Evolutionary conservation across 2,797 vertebrate species (phyloP).

Genomic region (Enteromius trimaculatus): DNA sequence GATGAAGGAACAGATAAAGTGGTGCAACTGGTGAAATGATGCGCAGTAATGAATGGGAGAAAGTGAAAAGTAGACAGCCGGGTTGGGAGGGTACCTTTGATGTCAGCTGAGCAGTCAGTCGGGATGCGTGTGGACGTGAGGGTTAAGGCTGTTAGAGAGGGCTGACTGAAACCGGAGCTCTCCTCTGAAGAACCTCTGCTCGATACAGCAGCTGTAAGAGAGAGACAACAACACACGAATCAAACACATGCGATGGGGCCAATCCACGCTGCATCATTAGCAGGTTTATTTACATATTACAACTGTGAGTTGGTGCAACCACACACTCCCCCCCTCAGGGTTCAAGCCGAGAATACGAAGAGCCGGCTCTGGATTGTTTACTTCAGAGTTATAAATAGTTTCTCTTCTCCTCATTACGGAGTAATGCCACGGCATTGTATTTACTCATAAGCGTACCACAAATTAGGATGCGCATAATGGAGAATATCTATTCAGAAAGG

Average conservation of each 20-base stretch:
- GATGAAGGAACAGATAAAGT: background rate
- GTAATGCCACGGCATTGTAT: slow-evolving; percentile 42
- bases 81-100: slow-evolving; percentile 72
- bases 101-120: slow-evolving; percentile 62
- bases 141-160: slow-evolving; percentile 61
- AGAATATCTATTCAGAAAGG: background rate
- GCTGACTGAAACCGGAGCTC: slow-evolving; percentile 52
- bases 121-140: slow-evolving; percentile 63
- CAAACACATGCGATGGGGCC: background rate
- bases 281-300: slow-evolving; percentile 50
- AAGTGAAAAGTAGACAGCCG: slow-evolving; percentile 44
- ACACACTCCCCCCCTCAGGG: background rate
- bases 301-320: slow-evolving; percentile 11
- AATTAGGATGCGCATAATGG: slow-evolving; percentile 15
- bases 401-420: slow-evolving; percentile 32
- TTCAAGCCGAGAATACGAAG: slow-evolving; percentile 14
- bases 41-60: slow-evolving; percentile 69
- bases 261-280: slow-evolving; percentile 29
- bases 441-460: slow-evolving; percentile 15
- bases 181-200: slow-evolving; percentile 38
- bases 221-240: slow-evolving; percentile 17
- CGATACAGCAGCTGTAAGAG: slow-evolving; percentile 28
- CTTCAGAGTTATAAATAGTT: slow-evolving; percentile 55
- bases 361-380: slow-evolving; percentile 29
- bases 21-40: slow-evolving; percentile 67